Conservation (phyloP, 1,140 invertebrate species). For the Formica selysi region DNA sequence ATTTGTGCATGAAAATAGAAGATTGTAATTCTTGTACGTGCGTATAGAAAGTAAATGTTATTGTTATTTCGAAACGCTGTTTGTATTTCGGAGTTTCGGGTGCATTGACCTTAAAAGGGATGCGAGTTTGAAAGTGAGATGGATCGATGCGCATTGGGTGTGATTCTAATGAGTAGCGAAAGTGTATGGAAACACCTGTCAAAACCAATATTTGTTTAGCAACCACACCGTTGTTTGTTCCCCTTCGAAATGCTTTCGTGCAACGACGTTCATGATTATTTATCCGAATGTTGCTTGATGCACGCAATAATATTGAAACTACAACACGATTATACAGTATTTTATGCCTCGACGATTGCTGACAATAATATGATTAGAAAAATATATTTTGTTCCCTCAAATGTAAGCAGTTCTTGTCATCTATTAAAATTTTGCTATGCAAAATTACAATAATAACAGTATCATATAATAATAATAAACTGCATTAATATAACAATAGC, state of each 20-base stretch:
- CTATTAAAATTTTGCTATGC: background rate
- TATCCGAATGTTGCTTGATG: background rate
- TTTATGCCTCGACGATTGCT: background rate
- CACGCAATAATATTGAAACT: background rate
- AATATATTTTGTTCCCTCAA: background rate
- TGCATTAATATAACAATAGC: background rate
- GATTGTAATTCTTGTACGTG: background rate
- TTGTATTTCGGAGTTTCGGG: slow-evolving; percentile 19
- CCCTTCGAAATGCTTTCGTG: slow-evolving; percentile 20
- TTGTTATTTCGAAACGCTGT: background rate
- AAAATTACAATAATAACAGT: background rate
- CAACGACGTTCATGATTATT: slow-evolving; percentile 33
- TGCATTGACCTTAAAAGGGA: slow-evolving; percentile 42
- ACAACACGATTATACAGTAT: slow-evolving; percentile 1
- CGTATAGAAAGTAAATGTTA: background rate
- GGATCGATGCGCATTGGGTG: slow-evolving; percentile 34
- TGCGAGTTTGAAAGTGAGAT: slow-evolving; percentile 42
- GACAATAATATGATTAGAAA: background rate
- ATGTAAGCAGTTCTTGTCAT: background rate
- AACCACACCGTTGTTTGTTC: slow-evolving; percentile 51
- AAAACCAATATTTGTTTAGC: slow-evolving; percentile 59
- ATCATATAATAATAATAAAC: background rate
- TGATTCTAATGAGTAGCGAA: slow-evolving; percentile 62
- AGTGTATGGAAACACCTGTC: slow-evolving; percentile 57
- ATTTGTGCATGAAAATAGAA: background rate